phyloP scores from a whole-genome alignment of 2,797 vertebrate genomes.

The Telmatherina bonti region DNA sequence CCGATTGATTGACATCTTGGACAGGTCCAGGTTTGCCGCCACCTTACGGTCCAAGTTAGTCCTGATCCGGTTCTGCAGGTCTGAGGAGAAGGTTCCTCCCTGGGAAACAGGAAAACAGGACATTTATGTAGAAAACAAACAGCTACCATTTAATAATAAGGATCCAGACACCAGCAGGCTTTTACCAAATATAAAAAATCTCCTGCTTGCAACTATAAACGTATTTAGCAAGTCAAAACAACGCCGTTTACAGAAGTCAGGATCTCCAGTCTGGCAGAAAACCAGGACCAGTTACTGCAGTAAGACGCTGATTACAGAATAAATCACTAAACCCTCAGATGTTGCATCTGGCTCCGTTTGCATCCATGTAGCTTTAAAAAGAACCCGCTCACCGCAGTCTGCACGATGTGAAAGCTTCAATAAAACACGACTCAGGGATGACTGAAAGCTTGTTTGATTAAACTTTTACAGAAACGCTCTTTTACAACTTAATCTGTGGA shows the following conservation, averaged over 20 bases:
- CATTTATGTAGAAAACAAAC: neutral
- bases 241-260: neutral
- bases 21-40: constrained; percentile 77
- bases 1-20: constrained; percentile 81
- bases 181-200: neutral
- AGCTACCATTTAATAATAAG: neutral
- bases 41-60: constrained; percentile 78
- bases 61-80: constrained; percentile 84
- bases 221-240: neutral
- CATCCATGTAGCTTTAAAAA: neutral
- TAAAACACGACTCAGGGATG: too few relatives aligned
- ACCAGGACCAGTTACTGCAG: neutral
- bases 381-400: too few relatives aligned
- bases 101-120: constrained; percentile 7
- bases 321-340: neutral
- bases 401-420: too few relatives aligned
- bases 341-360: neutral
- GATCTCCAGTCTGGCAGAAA: neutral
- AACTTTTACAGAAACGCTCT: too few relatives aligned
- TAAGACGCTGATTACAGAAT: neutral
- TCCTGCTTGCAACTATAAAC: neutral
- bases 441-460: too few relatives aligned
- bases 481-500: too few relatives aligned
- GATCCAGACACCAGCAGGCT: neutral
- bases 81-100: constrained; percentile 84